Conservation (phyloP, 2,797 vertebrate genomes). For the Leucoraja ocellata region DNA sequence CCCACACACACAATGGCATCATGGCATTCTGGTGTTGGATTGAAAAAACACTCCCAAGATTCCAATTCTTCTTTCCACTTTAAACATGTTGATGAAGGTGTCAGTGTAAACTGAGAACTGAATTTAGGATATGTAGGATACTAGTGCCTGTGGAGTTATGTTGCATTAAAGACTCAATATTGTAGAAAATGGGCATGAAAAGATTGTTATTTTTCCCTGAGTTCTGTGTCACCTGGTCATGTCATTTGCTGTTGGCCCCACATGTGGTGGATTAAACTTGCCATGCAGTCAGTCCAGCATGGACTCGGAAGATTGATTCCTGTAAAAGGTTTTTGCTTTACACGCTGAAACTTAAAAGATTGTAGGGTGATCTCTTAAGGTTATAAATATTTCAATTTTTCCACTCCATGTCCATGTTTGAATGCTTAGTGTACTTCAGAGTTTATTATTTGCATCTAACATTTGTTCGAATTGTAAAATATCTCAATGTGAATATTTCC, state of each 20-base stretch:
- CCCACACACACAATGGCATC: too few relatives aligned
- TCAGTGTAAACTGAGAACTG: background rate
- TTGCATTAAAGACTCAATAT: background rate
- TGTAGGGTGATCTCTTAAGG: too few relatives aligned
- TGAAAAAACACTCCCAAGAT: background rate
- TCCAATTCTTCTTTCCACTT: background rate
- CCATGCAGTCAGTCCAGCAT: too few relatives aligned
- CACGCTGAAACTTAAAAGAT: too few relatives aligned
- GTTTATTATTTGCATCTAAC: background rate
- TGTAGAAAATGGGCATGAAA: background rate
- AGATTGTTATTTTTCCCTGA: slow-evolving; percentile 48
- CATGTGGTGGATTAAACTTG: background rate
- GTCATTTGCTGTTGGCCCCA: slow-evolving; percentile 42
- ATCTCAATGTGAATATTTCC: too few relatives aligned
- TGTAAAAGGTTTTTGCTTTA: too few relatives aligned
- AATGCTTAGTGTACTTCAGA: background rate
- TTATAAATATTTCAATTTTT: too few relatives aligned
- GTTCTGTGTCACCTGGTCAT: slow-evolving; percentile 47
- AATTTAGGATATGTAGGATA: background rate
- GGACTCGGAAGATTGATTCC: too few relatives aligned
- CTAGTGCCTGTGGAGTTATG: background rate
- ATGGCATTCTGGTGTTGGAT: background rate
- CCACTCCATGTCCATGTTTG: too few relatives aligned
- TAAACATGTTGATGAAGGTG: background rate
- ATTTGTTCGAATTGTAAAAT: background rate